Percentiles rank a stretch among this genome's conserved stretches.
Conservation (phyloP, 2,888 invertebrate genomes). For the Lamellibrachia satsuma region DNA sequence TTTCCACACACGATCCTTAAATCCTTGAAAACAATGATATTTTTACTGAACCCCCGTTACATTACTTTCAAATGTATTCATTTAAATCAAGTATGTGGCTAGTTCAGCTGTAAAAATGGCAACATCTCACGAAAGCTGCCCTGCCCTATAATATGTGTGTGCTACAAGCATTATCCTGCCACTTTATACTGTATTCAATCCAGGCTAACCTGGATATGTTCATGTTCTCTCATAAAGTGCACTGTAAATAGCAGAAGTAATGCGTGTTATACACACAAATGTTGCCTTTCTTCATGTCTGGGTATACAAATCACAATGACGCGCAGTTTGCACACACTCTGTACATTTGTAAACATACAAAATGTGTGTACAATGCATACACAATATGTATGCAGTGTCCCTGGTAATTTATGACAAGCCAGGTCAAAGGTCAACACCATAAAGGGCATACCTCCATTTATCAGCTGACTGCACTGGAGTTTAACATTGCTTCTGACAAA, state of each 20-base stretch:
- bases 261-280: background rate
- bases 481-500: too few relatives aligned
- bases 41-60: too few relatives aligned
- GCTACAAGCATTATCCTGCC: background rate
- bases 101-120: too few relatives aligned
- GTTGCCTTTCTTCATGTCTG: background rate
- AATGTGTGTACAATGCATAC: background rate
- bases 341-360: background rate
- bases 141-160: background rate
- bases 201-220: background rate
- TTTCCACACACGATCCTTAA: too few relatives aligned
- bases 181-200: background rate
- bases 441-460: background rate
- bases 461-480: background rate
- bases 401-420: background rate
- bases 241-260: background rate
- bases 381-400: background rate
- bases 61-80: too few relatives aligned
- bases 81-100: too few relatives aligned
- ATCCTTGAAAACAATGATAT: too few relatives aligned
- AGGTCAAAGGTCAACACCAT: conserved; percentile 9
- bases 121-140: background rate
- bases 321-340: background rate
- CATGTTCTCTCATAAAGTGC: background rate
- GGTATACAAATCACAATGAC: too few relatives aligned